Conservation (phyloP, 2,888 invertebrate genomes). For the Pachydiplax longipennis region DNA sequence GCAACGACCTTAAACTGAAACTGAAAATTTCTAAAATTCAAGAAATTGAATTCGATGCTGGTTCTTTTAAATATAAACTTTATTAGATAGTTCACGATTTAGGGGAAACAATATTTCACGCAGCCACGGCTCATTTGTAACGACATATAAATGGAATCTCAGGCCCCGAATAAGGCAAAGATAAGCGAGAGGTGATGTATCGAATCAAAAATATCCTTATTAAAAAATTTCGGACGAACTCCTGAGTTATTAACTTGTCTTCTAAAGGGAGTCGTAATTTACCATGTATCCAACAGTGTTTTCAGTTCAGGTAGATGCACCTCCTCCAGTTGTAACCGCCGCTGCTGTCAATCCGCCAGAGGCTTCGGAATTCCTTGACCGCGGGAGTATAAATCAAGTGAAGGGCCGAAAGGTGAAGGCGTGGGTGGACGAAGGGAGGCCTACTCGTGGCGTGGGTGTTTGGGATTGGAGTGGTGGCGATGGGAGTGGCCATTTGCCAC, state of each 20-base stretch:
- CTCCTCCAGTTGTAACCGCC: neutral
- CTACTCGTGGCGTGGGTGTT: neutral
- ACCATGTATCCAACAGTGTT: neutral
- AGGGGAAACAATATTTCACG: no score
- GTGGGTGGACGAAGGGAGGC: neutral
- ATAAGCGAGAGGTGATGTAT: neutral
- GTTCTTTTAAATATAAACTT: no score
- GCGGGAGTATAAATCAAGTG: neutral
- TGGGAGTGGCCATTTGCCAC: constrained; percentile 16
- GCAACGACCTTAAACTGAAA: no score
- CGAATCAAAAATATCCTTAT: neutral
- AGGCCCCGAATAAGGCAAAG: neutral
- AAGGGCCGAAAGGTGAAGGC: neutral
- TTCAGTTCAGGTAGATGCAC: neutral
- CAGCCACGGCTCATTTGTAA: no score
- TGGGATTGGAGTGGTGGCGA: neutral
- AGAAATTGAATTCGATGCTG: no score
- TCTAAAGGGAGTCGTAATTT: no score
- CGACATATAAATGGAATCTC: neutral
- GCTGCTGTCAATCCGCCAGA: neutral
- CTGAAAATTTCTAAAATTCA: no score
- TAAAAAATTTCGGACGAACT: no score
- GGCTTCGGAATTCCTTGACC: neutral
- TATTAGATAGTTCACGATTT: no score
- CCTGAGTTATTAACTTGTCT: no score